Evolutionary conservation across 2,888 invertebrate genomes (phyloP).

Genomic region (Andrena praecox): DNA sequence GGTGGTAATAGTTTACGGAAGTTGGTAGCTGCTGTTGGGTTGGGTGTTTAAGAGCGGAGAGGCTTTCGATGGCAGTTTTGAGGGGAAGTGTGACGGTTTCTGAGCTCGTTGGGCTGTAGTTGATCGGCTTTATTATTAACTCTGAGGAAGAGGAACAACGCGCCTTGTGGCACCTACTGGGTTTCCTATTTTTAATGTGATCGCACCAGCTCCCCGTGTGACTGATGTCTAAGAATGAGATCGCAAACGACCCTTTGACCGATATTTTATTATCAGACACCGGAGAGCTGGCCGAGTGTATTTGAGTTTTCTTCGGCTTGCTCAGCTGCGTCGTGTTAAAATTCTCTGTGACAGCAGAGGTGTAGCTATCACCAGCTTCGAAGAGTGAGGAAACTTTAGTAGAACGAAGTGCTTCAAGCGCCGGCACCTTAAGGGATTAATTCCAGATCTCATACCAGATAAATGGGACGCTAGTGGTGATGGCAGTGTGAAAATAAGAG

Average conservation of each 20-base stretch:
- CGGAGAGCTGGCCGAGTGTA: background rate
- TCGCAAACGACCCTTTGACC: background rate
- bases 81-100: background rate
- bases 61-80: background rate
- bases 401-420: background rate
- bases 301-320: background rate
- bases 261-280: background rate
- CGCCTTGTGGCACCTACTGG: background rate
- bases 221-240: background rate
- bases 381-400: background rate
- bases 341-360: background rate
- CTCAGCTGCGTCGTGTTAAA: background rate
- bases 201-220: background rate
- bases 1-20: background rate
- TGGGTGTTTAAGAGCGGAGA: background rate
- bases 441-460: background rate
- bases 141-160: conserved; percentile 5
- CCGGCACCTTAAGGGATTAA: background rate
- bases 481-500: background rate
- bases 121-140: conserved; percentile 31
- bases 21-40: background rate
- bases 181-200: conserved; percentile 28
- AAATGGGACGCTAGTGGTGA: background rate
- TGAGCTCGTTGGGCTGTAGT: background rate
- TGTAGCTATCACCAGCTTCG: background rate